These are phyloP conservation scores for Heliconius erato DNA, from an alignment of 2,888 invertebrate species.

Conservation along the genomic window DNA sequence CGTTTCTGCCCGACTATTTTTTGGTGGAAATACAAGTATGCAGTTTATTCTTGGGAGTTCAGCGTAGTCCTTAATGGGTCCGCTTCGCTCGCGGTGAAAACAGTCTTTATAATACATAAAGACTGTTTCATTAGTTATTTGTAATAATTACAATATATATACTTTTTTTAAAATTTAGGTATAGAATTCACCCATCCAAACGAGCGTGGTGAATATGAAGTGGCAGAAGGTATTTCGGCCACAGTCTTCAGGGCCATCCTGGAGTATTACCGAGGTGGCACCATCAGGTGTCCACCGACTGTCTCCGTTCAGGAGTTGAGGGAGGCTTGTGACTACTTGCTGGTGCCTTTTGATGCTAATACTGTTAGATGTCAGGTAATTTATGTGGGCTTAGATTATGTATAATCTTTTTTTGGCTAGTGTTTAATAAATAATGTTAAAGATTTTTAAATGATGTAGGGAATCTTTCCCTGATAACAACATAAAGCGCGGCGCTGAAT, in stretches of 20 bases:
- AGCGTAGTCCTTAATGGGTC: too few relatives aligned
- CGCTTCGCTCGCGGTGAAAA: too few relatives aligned
- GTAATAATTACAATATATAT: too few relatives aligned
- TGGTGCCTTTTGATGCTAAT: constrained; percentile 98
- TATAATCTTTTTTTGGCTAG: too few relatives aligned
- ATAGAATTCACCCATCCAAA: constrained; percentile 96
- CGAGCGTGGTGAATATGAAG: constrained; percentile 98
- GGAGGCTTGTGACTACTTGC: constrained; percentile 99
- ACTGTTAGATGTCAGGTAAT: constrained; percentile 93
- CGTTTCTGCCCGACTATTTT: too few relatives aligned
- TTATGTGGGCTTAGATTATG: not conserved
- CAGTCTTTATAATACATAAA: too few relatives aligned
- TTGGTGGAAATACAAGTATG: too few relatives aligned
- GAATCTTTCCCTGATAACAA: not conserved
- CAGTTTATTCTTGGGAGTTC: too few relatives aligned
- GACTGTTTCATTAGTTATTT: too few relatives aligned
- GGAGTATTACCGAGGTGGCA: constrained; percentile 96
- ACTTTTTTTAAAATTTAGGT: constrained; percentile 79
- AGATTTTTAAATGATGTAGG: too few relatives aligned
- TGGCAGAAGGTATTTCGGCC: constrained; percentile 98
- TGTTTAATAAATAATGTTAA: too few relatives aligned
- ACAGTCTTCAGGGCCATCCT: constrained; percentile 97
- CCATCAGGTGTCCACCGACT: constrained; percentile 97
- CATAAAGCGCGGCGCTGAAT: not conserved
- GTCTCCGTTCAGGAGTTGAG: constrained; percentile 98